Conservation (phyloP, 2,888 invertebrate genomes). For the Noctua janthina region DNA sequence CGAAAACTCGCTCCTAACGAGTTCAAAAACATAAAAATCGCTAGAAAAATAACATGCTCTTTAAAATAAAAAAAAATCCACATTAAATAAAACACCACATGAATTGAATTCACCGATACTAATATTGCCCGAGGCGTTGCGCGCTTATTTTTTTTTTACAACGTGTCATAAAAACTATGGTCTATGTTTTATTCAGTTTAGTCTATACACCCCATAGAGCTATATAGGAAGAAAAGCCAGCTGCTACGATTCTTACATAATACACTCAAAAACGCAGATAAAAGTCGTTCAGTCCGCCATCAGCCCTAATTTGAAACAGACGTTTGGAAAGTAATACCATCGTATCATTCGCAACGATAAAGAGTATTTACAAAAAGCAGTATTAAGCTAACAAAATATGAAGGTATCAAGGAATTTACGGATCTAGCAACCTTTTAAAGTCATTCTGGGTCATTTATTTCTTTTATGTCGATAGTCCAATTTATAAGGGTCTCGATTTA, state of each 20-base stretch:
- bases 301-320: slow-evolving; percentile 14
- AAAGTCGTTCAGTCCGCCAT: slow-evolving; percentile 6
- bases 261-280: not conserved
- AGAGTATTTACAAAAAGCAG: slow-evolving; percentile 45
- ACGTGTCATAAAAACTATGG: too few species aligned
- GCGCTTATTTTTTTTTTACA: too few species aligned
- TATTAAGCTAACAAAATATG: slow-evolving; percentile 58
- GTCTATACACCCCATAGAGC: too few species aligned
- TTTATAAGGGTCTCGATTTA: not conserved
- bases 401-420: slow-evolving; percentile 52
- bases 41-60: not conserved
- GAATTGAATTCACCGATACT: too few species aligned
- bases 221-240: too few species aligned
- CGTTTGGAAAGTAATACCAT: slow-evolving; percentile 35
- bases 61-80: not conserved
- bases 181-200: too few species aligned
- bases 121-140: too few species aligned
- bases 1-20: too few species aligned
- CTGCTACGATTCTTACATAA: too few species aligned
- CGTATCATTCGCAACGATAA: slow-evolving; percentile 36
- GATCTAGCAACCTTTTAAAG: slow-evolving; percentile 20
- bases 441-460: slow-evolving; percentile 37
- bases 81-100: too few species aligned
- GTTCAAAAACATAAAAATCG: too few species aligned
- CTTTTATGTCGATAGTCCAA: slow-evolving; percentile 6